Conservation (phyloP, 2,888 invertebrate species). For the Callyntrura sp. region DNA sequence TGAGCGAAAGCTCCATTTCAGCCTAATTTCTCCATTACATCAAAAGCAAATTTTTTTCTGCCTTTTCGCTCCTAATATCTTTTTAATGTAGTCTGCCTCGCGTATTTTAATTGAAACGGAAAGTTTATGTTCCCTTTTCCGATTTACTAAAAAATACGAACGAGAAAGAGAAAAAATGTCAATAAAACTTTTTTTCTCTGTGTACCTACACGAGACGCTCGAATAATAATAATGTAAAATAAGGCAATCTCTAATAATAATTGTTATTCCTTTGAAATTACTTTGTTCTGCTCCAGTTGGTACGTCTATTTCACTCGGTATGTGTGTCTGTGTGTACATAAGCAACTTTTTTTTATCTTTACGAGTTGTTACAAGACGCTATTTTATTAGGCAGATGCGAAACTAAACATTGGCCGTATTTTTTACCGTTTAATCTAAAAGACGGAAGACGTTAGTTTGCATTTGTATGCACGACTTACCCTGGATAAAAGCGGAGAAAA, state of each 20-base stretch:
- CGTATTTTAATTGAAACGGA: slow-evolving; percentile 6
- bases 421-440: slow-evolving; percentile 21
- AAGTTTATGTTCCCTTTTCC: slow-evolving; percentile 12
- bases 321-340: neutral
- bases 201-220: neutral
- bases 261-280: slow-evolving; percentile 42
- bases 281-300: slow-evolving; percentile 47
- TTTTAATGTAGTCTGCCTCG: slow-evolving; percentile 3
- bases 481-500: slow-evolving; percentile 69
- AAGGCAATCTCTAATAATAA: slow-evolving; percentile 5
- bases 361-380: neutral
- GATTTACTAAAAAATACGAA: neutral
- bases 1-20: no score
- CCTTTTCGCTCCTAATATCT: neutral
- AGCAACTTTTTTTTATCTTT: slow-evolving; percentile 14
- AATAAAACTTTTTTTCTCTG: neutral
- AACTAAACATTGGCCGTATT: neutral
- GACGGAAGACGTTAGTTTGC: slow-evolving; percentile 55
- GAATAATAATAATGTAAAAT: neutral
- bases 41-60: neutral
- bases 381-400: neutral
- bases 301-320: slow-evolving; percentile 1
- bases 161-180: neutral
- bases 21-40: no score
- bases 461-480: slow-evolving; percentile 74